phyloP scores from a whole-genome alignment of 2,888 invertebrate genomes.

The Epirrita christyi region DNA sequence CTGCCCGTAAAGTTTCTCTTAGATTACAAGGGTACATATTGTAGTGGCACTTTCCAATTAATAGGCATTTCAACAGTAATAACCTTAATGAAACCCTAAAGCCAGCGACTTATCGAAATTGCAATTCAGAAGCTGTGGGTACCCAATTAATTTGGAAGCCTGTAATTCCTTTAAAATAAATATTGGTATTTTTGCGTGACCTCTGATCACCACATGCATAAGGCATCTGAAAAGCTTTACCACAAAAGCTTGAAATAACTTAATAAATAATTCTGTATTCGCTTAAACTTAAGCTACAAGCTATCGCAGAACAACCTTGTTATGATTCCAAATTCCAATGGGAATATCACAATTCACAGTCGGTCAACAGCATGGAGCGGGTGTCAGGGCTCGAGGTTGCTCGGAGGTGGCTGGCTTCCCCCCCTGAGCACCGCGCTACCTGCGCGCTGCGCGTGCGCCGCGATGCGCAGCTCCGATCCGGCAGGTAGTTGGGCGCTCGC shows the following conservation, averaged over 20 bases:
- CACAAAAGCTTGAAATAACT: not conserved
- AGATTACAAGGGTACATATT: conserved; percentile 28
- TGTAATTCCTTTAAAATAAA: conserved; percentile 15
- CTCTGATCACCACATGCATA: not conserved
- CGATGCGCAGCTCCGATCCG: conserved; percentile 68
- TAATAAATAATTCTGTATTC: no score
- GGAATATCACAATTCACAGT: conserved; percentile 22
- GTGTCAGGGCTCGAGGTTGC: conserved; percentile 44
- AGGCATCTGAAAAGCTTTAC: not conserved
- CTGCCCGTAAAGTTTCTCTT: conserved; percentile 51
- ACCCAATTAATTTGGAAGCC: conserved; percentile 17
- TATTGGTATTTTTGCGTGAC: conserved; percentile 3
- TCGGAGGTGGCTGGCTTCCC: conserved; percentile 52
- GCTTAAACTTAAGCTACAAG: no score
- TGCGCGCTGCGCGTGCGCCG: conserved; percentile 70
- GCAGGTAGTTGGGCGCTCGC: conserved; percentile 70
- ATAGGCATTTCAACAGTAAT: conserved; percentile 25
- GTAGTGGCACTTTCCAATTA: conserved; percentile 30
- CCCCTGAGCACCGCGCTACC: conserved; percentile 55
- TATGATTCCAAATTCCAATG: conserved; percentile 3
- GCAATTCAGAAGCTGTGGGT: conserved; percentile 23
- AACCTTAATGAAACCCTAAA: conserved; percentile 27
- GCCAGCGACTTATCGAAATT: conserved; percentile 29
- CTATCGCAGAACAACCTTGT: not conserved
- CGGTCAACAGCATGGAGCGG: conserved; percentile 33